Base-by-base conservation (phyloP, 2,888 invertebrate species). In the Hydraecia micacea region DNA sequence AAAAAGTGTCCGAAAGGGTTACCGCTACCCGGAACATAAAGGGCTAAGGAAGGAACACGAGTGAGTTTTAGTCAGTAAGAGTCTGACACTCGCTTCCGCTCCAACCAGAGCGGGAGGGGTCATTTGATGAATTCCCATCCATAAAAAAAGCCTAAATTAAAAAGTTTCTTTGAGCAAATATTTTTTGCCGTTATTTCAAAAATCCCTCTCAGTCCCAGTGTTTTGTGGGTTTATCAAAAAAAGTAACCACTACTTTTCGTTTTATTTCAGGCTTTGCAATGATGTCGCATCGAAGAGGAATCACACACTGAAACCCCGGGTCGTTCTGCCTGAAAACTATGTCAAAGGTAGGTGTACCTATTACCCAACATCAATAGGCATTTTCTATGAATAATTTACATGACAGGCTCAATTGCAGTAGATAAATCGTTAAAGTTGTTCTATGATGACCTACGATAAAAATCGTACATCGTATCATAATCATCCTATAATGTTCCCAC, bases 291-390 rank as follows among this genome's bases (percentile, higher is more conserved):
- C 97, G 52, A 97, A 97, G 91, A 95, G 97, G 91, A 97, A 97
- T 93, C 97, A 97, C 91, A 97, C 97, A 79, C 93, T 98, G 84
- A 97, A 97, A 92, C 98, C 98, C 25, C 97, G 98, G 89, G 97
- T 98, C 79, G 97, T 98, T 84, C 94, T 98, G 86, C 98, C 98
- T 58, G 97, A 98, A 91, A 97, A 97, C 94, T 98, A 98, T 97
- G 97, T 98, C 80, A 98, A 98, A 97, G 98, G 98, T 98, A 96
- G n/a, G 66, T 25, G 36, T n/a, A 58, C 15, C 7, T 67, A 42
- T 32, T 32, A 52, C 18, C 3, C 42, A 25, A 52, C 81, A 42
- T 81, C 66, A 79, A 74, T 75, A 79, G 42, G 42, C 75, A 15
- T 36, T 52, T 36, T 28, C 52, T 75, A 75, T 81, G 58, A 74